Conservation (phyloP, 2,888 invertebrate genomes). For the Geotrupes spiniger region DNA sequence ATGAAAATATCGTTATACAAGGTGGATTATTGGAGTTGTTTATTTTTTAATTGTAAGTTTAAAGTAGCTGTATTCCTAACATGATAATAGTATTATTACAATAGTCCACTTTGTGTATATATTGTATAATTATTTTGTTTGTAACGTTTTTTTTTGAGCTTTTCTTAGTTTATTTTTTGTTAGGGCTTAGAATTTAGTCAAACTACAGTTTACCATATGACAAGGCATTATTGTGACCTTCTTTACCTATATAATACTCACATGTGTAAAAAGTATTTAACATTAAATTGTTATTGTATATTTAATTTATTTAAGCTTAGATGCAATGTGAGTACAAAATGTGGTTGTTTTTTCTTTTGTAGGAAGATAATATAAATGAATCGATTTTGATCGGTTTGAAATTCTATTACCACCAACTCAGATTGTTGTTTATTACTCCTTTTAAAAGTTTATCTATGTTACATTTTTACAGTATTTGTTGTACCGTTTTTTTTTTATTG, state of each 20-base stretch:
- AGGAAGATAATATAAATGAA: constrained; percentile 15
- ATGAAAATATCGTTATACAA: constrained; percentile 23
- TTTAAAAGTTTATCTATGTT: constrained; percentile 39
- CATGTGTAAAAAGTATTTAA: constrained; percentile 41
- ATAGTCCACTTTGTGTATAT: constrained; percentile 18
- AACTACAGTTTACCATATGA: constrained; percentile 48
- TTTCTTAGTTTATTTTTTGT: constrained; percentile 26
- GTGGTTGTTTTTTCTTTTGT: constrained; percentile 24
- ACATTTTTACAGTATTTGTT: constrained; percentile 26
- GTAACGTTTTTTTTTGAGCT: constrained; percentile 17
- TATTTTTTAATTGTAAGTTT: constrained; percentile 22
- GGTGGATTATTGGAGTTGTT: constrained; percentile 28
- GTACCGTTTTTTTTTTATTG: constrained; percentile 24
- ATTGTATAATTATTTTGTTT: constrained; percentile 13
- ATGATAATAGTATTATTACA: constrained; percentile 42
- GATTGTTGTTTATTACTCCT: constrained; percentile 45
- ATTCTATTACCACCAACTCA: constrained; percentile 39
- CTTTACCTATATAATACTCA: constrained; percentile 46
- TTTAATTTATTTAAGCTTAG: constrained; percentile 31
- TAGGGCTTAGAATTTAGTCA: constrained; percentile 39
- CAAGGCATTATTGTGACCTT: constrained; percentile 48
- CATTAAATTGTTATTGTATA: constrained; percentile 32
- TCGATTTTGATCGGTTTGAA: constrained; percentile 32
- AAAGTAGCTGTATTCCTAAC: constrained; percentile 31
- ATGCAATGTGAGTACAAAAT: constrained; percentile 42